A percentile compares a stretch with the other conserved stretches of the same genome.
phyloP scores from a whole-genome alignment of 2,797 vertebrate species.

The Mareca penelope region DNA sequence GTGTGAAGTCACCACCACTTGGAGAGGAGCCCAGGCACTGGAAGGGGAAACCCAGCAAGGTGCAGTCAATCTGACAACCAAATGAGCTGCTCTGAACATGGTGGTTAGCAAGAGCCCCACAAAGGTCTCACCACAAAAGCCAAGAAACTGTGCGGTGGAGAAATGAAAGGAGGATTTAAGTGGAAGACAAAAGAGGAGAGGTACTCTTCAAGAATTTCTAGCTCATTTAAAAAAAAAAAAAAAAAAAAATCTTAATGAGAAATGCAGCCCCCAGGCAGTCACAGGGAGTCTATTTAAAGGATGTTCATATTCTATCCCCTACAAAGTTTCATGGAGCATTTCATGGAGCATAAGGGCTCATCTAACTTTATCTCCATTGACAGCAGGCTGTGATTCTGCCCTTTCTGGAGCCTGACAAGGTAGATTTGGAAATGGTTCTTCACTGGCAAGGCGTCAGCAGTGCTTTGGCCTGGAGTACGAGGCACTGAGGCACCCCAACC shows the following conservation, averaged over 20 bases:
- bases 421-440: neutral
- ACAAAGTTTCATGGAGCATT: conserved; percentile 50
- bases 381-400: neutral
- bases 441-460: neutral
- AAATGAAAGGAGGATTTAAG: neutral
- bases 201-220: neutral
- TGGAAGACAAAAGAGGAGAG: neutral
- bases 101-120: neutral
- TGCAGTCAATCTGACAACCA: neutral
- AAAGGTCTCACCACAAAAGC: neutral
- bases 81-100: neutral
- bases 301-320: conserved; percentile 1
- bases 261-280: neutral
- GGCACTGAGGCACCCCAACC: neutral
- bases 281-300: neutral
- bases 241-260: neutral
- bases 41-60: neutral
- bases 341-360: neutral
- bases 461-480: neutral
- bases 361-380: conserved; percentile 20
- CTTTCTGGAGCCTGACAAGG: neutral
- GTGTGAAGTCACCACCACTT: neutral
- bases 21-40: rapidly evolving
- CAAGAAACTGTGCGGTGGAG: rapidly evolving
- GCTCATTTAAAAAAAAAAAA: neutral